Evolutionary conservation across 2,113 vertebrate species (phyloP), one percentile per base, ranked within the genome.

Genomic region (Pseudorectes ferrugineus): DNA sequence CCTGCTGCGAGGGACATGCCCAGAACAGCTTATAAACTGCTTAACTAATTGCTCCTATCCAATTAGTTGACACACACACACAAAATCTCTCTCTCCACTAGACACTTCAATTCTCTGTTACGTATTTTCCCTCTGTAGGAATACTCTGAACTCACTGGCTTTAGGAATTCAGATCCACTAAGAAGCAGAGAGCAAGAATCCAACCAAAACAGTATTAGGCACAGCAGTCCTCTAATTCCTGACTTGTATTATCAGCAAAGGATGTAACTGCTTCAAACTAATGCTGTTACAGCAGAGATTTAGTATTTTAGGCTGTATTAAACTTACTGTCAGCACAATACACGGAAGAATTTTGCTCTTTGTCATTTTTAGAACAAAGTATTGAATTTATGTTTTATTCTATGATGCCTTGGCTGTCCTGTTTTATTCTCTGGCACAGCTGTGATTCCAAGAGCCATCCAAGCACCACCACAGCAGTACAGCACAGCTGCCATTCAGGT

Each of bases 31-130:
- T 43, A 85, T 70, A 26, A 92, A 92, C 82, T 80, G 68, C 92
- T 94, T 92, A 90, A 54, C 82, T 74, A 83, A 95, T 80, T 77
- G 82, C 40, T 90, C 46, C 91, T 51, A 92, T 92, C 94, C 95
- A 93, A 95, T 97, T 95, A 97, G 82, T 4, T 29, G 1, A 42
- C 48, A 57, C 21, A 92, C 46, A 71, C 49, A 68, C 42, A 51
- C 45, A 23, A 46, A 46, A 23, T 48, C 35, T 48, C 45, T 31
- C 71, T 13, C 71, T 76, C 46, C 25, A 67, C 62, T 19, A 57
- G 74, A 40, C 24, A 18, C 28, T 62, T 58, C 8, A 9, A 10
- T 54, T 76, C 67, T 68, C 57, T 91, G 20, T 40, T 43, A 61
- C 0, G 2, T 45, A 9, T 66, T 75, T 29, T 66, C 23, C 14